These are phyloP conservation scores for Sialis fuliginosa DNA, from an alignment of 2,888 invertebrate species.

Conservation along the genomic window DNA sequence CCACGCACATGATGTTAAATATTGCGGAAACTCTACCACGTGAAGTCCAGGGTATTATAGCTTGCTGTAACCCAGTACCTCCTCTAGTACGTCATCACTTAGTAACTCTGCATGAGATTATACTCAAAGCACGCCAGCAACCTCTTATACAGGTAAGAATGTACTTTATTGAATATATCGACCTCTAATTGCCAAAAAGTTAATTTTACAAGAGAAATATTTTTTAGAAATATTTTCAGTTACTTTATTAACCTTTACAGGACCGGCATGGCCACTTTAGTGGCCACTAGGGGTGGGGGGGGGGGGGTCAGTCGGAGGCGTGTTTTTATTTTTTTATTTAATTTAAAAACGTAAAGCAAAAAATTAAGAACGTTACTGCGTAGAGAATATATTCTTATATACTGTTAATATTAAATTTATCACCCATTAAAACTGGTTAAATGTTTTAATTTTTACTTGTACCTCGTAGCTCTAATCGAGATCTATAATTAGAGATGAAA, in stretches of 20 bases:
- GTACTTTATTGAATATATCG: neutral
- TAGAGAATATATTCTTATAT: too few species aligned
- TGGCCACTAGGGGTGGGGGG: neutral
- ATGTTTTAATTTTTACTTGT: too few species aligned
- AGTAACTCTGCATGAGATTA: slow-evolving; percentile 41
- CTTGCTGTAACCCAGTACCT: slow-evolving; percentile 87
- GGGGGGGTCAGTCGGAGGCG: too few species aligned
- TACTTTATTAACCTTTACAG: too few species aligned
- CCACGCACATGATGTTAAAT: slow-evolving; percentile 88
- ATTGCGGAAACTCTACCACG: slow-evolving; percentile 76
- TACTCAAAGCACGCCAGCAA: slow-evolving; percentile 51
- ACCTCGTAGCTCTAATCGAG: too few species aligned
- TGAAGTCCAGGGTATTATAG: slow-evolving; percentile 82
- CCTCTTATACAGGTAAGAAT: slow-evolving; percentile 36
- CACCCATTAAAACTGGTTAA: too few species aligned
- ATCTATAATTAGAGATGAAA: too few species aligned
- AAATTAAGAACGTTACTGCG: too few species aligned
- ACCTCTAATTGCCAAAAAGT: neutral
- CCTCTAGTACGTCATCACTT: slow-evolving; percentile 40
- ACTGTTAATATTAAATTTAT: too few species aligned
- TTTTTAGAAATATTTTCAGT: neutral
- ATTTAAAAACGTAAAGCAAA: too few species aligned
- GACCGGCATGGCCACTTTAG: too few species aligned
- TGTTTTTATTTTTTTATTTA: too few species aligned
- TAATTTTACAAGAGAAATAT: neutral